phyloP scores from a whole-genome alignment of 2,113 vertebrate genomes.

The Larimichthys polyactis region DNA sequence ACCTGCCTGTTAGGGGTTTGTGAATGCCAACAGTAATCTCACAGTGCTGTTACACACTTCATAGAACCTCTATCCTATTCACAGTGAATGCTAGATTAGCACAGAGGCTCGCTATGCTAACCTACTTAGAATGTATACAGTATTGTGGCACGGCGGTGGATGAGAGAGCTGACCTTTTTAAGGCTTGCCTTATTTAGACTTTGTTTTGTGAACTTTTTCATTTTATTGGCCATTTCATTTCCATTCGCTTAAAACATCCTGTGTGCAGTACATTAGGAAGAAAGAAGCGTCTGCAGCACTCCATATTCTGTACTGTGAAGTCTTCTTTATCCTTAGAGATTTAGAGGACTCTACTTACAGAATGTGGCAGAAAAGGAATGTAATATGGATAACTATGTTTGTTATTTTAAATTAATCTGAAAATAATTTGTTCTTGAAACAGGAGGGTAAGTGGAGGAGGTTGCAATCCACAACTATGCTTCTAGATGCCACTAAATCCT shows the following conservation, averaged over 20 bases:
- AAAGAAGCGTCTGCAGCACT: not conserved
- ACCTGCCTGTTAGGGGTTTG: not conserved
- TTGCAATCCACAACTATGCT: too few relatives aligned
- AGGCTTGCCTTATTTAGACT: conserved; percentile 6
- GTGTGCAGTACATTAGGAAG: not conserved
- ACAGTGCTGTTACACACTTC: not conserved
- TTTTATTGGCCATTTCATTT: conserved; percentile 25
- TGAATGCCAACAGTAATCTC: not conserved
- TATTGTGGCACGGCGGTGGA: not conserved
- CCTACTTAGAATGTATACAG: not conserved
- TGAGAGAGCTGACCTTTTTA: conserved; percentile 14
- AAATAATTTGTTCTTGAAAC: too few relatives aligned
- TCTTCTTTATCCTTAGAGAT: not conserved
- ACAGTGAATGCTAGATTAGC: not conserved
- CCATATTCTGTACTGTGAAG: not conserved
- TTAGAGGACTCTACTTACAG: too few relatives aligned
- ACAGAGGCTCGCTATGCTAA: not conserved
- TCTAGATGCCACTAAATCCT: too few relatives aligned
- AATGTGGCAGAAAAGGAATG: too few relatives aligned
- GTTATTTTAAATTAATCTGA: too few relatives aligned
- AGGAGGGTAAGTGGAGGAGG: too few relatives aligned
- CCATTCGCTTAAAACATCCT: not conserved
- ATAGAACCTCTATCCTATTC: not conserved
- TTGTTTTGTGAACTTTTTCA: not conserved
- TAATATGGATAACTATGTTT: too few relatives aligned